phyloP scores from a whole-genome alignment of 2,113 vertebrate genomes.

The Arenaria interpres region DNA sequence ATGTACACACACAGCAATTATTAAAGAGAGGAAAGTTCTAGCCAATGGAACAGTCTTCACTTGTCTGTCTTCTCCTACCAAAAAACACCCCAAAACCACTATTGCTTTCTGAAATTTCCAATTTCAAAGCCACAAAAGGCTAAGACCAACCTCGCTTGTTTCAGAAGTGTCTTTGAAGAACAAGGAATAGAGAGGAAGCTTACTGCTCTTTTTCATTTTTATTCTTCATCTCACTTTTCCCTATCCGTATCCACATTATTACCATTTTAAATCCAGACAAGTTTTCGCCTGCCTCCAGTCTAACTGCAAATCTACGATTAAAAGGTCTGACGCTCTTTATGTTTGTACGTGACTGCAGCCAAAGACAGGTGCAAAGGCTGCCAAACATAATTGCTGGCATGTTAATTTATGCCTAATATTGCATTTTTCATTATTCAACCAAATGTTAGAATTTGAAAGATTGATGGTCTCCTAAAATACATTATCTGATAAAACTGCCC shows the following conservation, averaged over 20 bases:
- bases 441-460: not conserved
- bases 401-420: not conserved
- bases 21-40: not conserved
- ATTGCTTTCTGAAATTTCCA: not conserved
- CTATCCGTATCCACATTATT: not conserved
- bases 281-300: not conserved
- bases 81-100: not conserved
- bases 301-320: not conserved
- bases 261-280: not conserved
- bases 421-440: not conserved
- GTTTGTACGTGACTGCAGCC: not conserved
- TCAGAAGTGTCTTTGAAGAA: not conserved
- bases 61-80: not conserved
- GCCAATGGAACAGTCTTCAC: not conserved
- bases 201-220: not conserved
- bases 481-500: not conserved
- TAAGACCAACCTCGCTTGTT: not conserved
- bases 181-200: not conserved
- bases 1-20: not conserved
- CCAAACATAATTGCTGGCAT: not conserved
- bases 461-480: not conserved
- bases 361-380: not conserved
- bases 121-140: not conserved
- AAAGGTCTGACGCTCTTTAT: not conserved
- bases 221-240: not conserved